Conservation (phyloP, 2,797 vertebrate genomes). For the Myripristis murdjan region DNA sequence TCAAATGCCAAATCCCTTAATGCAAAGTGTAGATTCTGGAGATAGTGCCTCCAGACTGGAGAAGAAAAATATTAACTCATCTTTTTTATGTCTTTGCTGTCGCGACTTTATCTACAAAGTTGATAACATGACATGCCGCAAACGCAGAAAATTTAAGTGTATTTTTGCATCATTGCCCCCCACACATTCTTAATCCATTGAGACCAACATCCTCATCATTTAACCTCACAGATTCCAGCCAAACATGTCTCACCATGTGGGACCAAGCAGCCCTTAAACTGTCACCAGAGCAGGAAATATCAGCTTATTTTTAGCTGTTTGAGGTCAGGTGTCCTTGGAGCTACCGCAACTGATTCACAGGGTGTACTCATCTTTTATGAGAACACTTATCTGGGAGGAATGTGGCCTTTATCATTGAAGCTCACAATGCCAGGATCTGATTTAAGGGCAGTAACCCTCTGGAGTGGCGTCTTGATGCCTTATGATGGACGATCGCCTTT, state of each 20-base stretch:
- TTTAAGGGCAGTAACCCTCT: slow-evolving; percentile 38
- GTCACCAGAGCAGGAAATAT: slow-evolving; percentile 59
- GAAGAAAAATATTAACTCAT: background rate
- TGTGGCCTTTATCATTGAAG: slow-evolving; percentile 44
- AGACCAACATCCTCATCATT: slow-evolving; percentile 21
- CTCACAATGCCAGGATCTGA: slow-evolving; percentile 43
- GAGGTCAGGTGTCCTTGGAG: slow-evolving; percentile 71
- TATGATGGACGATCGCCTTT: slow-evolving; percentile 48
- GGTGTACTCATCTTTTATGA: slow-evolving; percentile 47
- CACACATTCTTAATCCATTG: background rate
- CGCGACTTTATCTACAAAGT: no score
- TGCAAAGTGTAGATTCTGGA: background rate
- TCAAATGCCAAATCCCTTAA: background rate
- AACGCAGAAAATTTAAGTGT: background rate
- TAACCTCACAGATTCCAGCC: slow-evolving; percentile 18
- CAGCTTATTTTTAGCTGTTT: slow-evolving; percentile 70
- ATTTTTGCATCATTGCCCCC: background rate
- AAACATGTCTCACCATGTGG: slow-evolving; percentile 16
- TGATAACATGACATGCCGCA: background rate
- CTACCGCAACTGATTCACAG: slow-evolving; percentile 36
- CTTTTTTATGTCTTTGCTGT: background rate
- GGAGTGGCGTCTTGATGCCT: slow-evolving; percentile 48
- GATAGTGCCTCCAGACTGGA: background rate
- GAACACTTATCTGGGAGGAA: slow-evolving; percentile 44
- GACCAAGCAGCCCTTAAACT: slow-evolving; percentile 60